A percentile compares a stretch with the other conserved stretches of the same genome.
Conservation (phyloP, 2,797 vertebrate genomes). For the Ctenopoma multispine region DNA sequence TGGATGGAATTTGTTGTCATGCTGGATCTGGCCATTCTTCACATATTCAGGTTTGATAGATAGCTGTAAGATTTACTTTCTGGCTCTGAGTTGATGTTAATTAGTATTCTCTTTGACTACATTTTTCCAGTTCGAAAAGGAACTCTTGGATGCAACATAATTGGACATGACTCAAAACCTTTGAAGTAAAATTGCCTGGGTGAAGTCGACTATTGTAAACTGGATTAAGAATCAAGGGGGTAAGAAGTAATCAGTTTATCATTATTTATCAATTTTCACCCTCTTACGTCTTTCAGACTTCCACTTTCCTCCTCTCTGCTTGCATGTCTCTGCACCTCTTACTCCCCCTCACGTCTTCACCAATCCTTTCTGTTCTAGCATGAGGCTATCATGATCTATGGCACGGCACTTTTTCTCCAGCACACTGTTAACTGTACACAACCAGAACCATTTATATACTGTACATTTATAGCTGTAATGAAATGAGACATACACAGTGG, state of each 20-base stretch:
- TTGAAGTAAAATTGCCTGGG: conserved; percentile 82
- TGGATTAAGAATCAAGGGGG: conserved; percentile 80
- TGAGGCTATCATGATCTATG: conserved; percentile 19
- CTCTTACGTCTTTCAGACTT: conserved; percentile 42
- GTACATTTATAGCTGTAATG: neutral
- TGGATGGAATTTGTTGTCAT: conserved; percentile 1
- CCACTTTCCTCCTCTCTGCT: conserved; percentile 30
- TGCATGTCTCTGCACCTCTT: conserved; percentile 12
- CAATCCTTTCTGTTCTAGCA: conserved; percentile 26
- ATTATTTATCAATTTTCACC: conserved; percentile 59
- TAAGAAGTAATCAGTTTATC: conserved; percentile 73
- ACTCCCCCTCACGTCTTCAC: conserved; percentile 20
- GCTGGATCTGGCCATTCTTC: conserved; percentile 16
- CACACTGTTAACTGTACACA: conserved; percentile 38
- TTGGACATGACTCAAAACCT: conserved; percentile 76
- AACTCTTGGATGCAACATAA: conserved; percentile 74
- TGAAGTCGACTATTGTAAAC: conserved; percentile 75
- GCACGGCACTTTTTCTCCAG: conserved; percentile 24
- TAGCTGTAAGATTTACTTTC: conserved; percentile 62
- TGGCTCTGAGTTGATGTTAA: conserved; percentile 66
- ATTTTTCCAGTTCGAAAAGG: conserved; percentile 61
- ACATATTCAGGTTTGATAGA: conserved; percentile 49
- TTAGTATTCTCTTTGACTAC: conserved; percentile 77
- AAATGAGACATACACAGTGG: conserved; percentile 15
- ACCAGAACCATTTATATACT: conserved; percentile 35